Percentiles rank a stretch among this genome's conserved stretches.
These are phyloP conservation scores for Helarctos malayanus DNA, from an alignment of 2,797 vertebrate species.

Conservation along the genomic window DNA sequence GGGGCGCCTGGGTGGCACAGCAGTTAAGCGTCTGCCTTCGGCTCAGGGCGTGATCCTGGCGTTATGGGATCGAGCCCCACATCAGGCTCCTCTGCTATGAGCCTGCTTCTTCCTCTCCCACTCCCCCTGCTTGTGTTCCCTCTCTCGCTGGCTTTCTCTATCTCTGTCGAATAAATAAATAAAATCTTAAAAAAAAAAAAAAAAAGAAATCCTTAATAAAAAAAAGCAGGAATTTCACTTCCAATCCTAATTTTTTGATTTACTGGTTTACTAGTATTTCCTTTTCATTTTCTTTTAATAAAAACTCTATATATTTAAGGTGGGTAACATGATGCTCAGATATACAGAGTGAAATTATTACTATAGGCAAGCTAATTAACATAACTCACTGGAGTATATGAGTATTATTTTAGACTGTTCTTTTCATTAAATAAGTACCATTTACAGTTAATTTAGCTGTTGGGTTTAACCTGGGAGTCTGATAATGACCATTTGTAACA, in stretches of 20 bases:
- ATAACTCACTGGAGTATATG: neutral
- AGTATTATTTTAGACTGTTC: neutral
- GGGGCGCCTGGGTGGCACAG: too few relatives aligned
- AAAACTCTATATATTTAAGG: neutral
- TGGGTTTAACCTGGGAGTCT: neutral
- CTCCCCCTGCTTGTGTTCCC: too few relatives aligned
- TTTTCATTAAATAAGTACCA: conserved; percentile 20
- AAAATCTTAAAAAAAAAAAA: too few relatives aligned
- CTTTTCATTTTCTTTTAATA: neutral
- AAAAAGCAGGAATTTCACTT: conserved; percentile 21
- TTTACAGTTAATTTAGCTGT: neutral
- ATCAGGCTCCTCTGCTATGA: too few relatives aligned
- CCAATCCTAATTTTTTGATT: neutral
- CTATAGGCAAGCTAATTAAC: neutral
- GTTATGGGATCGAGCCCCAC: too few relatives aligned
- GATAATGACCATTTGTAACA: conserved; percentile 34
- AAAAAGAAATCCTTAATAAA: too few relatives aligned
- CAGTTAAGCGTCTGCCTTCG: too few relatives aligned
- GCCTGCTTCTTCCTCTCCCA: too few relatives aligned
- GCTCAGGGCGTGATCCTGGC: too few relatives aligned
- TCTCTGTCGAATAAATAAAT: too few relatives aligned
- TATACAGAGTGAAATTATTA: neutral
- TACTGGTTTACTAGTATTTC: neutral
- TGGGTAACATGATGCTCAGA: neutral
- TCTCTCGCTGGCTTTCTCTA: too few relatives aligned